A percentile compares a stretch with the other conserved stretches of the same genome.
Conservation (phyloP, 2,888 invertebrate species). For the Chaitophorus viminalis region DNA sequence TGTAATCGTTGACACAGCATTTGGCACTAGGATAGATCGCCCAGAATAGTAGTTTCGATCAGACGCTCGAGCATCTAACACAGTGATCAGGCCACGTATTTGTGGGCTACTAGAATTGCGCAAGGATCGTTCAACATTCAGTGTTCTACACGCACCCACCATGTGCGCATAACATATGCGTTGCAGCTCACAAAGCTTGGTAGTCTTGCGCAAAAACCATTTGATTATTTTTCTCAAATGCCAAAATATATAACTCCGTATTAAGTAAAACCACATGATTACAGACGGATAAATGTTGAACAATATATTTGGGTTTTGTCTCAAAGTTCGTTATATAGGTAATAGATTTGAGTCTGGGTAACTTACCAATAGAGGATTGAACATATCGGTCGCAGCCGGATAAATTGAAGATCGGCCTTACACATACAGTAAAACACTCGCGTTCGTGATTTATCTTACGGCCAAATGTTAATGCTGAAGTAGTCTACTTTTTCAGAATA, state of each 20-base stretch:
- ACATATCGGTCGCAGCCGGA: conserved; percentile 18
- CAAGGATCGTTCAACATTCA: conserved; percentile 82
- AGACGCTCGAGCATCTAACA: conserved; percentile 73
- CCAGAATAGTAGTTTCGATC: conserved; percentile 75
- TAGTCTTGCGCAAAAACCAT: conserved; percentile 87
- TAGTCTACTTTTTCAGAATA: not conserved
- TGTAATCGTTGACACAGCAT: conserved; percentile 43
- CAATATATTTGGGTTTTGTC: conserved; percentile 18
- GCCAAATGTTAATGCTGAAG: not conserved
- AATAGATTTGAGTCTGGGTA: conserved; percentile 42
- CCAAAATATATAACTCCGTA: conserved; percentile 69
- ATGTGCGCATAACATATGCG: conserved; percentile 88
- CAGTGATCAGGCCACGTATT: conserved; percentile 76
- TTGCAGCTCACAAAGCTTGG: conserved; percentile 90
- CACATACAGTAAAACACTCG: not conserved
- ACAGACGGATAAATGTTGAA: conserved; percentile 4
- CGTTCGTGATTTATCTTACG: not conserved
- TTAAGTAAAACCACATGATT: conserved; percentile 63
- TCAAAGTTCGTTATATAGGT: conserved; percentile 28
- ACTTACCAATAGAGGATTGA: conserved; percentile 40
- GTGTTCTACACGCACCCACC: conserved; percentile 77
- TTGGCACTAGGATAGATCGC: conserved; percentile 73
- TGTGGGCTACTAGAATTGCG: conserved; percentile 75
- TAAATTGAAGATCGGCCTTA: not conserved
- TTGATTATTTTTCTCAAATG: conserved; percentile 87